Percentiles rank a stretch among this genome's conserved stretches.
These are phyloP conservation scores for Podocnemis expansa DNA, from an alignment of 2,113 vertebrate genomes.

Conservation along the genomic window DNA sequence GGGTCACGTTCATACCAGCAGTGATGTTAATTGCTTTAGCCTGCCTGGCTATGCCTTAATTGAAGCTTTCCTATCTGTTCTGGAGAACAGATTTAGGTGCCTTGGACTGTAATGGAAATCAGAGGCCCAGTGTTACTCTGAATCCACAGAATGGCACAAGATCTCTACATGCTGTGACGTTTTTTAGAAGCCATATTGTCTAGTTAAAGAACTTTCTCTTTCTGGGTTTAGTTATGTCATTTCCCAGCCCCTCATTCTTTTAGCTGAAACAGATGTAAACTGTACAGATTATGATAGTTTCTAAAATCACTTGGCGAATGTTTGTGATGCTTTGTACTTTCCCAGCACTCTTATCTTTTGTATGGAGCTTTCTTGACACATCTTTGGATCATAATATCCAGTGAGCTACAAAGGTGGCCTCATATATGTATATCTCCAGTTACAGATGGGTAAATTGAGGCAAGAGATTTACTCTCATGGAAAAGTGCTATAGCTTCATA, in stretches of 20 bases:
- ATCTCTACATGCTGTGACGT: conserved; percentile 42
- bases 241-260: background rate
- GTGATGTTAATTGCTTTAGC: background rate
- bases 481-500: rapidly evolving
- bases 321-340: background rate
- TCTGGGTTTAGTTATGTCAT: background rate
- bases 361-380: background rate
- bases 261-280: rapidly evolving
- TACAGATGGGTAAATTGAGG: background rate
- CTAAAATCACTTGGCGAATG: background rate
- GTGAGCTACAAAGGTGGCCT: background rate
- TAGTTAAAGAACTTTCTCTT: conserved; percentile 51
- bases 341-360: background rate
- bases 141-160: background rate
- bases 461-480: rapidly evolving
- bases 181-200: conserved; percentile 48
- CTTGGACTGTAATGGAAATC: conserved; percentile 25
- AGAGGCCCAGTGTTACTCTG: conserved; percentile 47
- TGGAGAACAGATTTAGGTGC: background rate
- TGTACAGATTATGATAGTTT: rapidly evolving
- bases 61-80: background rate
- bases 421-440: no score
- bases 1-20: background rate
- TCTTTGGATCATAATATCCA: background rate
- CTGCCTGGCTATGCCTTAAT: background rate